Conservation (phyloP, 2,888 invertebrate species). For the Apamea epomidion region DNA sequence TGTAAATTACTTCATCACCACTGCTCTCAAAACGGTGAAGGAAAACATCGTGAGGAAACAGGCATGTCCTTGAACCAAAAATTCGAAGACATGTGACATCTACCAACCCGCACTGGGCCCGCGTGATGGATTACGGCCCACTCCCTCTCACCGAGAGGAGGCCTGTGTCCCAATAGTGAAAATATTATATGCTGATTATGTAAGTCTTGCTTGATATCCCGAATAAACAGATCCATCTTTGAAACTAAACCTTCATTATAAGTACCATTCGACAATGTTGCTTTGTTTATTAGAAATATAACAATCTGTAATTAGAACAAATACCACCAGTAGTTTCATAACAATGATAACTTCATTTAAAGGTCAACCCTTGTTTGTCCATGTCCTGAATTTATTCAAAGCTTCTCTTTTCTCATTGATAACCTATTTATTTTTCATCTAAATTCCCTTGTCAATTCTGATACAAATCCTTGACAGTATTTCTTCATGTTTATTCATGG, state of each 20-base stretch:
- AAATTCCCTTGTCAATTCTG: conserved; percentile 12
- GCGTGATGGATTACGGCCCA: no score
- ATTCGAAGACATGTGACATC: no score
- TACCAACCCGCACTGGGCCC: no score
- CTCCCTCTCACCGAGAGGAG: no score
- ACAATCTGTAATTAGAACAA: no score
- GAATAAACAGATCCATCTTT: not conserved
- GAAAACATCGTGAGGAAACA: no score
- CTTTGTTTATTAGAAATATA: not conserved
- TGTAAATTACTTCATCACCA: no score
- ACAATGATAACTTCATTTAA: not conserved
- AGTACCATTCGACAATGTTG: not conserved
- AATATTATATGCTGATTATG: no score
- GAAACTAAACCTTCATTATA: not conserved
- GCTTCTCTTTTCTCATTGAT: not conserved
- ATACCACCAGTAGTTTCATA: not conserved
- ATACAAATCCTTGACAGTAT: not conserved
- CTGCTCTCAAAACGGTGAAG: no score
- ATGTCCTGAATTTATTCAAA: conserved; percentile 30
- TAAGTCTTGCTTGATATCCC: no score
- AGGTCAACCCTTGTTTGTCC: not conserved
- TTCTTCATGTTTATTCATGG: conserved; percentile 41
- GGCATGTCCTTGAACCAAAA: no score
- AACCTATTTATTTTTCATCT: conserved; percentile 33
- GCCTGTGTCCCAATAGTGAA: no score